These are phyloP conservation scores for Pentamera pediparva DNA, from an alignment of 53 echinoderm and acorn worm species.

Conservation along the genomic window DNA sequence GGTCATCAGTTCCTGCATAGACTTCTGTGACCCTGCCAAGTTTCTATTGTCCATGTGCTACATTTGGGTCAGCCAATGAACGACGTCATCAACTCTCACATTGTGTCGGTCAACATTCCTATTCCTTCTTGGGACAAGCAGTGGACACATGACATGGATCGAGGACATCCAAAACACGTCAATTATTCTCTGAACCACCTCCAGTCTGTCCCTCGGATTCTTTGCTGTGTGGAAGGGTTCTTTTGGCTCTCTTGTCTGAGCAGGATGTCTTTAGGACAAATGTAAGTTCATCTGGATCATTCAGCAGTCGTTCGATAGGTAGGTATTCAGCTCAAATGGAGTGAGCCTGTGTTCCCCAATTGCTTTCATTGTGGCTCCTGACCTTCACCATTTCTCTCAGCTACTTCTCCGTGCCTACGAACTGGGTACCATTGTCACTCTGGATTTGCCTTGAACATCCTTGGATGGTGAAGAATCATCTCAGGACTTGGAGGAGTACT, in stretches of 20 bases:
- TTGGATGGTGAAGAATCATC: slow-evolving; percentile 53
- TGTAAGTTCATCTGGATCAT: slow-evolving; percentile 62
- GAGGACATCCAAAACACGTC: slow-evolving; percentile 53
- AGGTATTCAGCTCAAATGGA: slow-evolving; percentile 68
- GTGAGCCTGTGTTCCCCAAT: slow-evolving; percentile 60
- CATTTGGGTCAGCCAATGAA: slow-evolving; percentile 33
- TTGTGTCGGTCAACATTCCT: slow-evolving; percentile 51
- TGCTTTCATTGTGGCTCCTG: slow-evolving; percentile 39
- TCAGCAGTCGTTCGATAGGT: slow-evolving; percentile 50
- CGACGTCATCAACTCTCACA: slow-evolving; percentile 51
- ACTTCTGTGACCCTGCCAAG: slow-evolving; percentile 42
- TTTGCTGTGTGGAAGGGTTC: slow-evolving; percentile 46
- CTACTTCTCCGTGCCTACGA: slow-evolving; percentile 49
- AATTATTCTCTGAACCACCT: slow-evolving; percentile 55
- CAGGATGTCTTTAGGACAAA: slow-evolving; percentile 59
- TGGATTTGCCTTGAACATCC: slow-evolving; percentile 44
- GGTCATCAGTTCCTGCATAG: slow-evolving; percentile 43
- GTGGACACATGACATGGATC: slow-evolving; percentile 37
- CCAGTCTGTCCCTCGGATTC: slow-evolving; percentile 48
- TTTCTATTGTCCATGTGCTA: slow-evolving; percentile 50
- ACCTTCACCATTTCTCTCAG: slow-evolving; percentile 49
- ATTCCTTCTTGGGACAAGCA: slow-evolving; percentile 45
- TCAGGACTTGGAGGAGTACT: slow-evolving; percentile 50
- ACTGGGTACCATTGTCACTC: slow-evolving; percentile 63
- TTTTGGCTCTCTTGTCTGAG: slow-evolving; percentile 48